phyloP scores from a whole-genome alignment of 2,888 invertebrate species.

The Pyrrhosoma nymphula region DNA sequence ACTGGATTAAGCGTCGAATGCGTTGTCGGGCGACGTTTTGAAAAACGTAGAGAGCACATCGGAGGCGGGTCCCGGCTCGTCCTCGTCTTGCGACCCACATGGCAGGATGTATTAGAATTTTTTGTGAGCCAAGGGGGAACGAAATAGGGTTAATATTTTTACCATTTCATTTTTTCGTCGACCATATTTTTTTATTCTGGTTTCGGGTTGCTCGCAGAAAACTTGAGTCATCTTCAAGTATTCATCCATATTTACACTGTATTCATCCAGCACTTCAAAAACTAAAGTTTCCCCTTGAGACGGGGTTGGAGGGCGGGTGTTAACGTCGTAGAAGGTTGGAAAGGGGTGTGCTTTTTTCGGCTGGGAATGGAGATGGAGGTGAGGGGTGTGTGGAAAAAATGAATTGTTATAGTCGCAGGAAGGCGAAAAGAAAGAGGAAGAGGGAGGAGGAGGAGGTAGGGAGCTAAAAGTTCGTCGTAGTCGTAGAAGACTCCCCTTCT shows the following conservation, averaged over 20 bases:
- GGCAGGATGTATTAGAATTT: background rate
- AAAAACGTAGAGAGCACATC: background rate
- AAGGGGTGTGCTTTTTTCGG: background rate
- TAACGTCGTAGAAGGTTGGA: background rate
- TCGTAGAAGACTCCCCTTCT: background rate
- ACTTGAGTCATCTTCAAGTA: conserved; percentile 27
- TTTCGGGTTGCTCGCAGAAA: background rate
- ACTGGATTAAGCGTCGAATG: background rate
- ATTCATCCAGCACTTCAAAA: conserved; percentile 28
- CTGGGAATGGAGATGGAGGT: background rate
- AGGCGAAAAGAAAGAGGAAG: background rate
- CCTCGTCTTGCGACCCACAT: background rate
- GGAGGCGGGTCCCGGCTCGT: background rate
- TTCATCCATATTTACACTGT: conserved; percentile 36
- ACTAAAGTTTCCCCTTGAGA: background rate
- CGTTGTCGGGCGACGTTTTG: background rate
- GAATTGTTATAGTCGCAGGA: background rate
- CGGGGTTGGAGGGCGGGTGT: background rate
- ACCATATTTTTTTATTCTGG: background rate
- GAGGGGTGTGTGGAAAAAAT: background rate
- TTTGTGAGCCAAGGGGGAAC: background rate
- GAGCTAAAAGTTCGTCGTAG: background rate
- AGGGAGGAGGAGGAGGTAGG: background rate
- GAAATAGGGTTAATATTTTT: background rate
- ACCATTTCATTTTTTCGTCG: background rate